These are phyloP conservation scores for Plebejus anna DNA, from an alignment of 2,888 invertebrate species.

Conservation along the genomic window DNA sequence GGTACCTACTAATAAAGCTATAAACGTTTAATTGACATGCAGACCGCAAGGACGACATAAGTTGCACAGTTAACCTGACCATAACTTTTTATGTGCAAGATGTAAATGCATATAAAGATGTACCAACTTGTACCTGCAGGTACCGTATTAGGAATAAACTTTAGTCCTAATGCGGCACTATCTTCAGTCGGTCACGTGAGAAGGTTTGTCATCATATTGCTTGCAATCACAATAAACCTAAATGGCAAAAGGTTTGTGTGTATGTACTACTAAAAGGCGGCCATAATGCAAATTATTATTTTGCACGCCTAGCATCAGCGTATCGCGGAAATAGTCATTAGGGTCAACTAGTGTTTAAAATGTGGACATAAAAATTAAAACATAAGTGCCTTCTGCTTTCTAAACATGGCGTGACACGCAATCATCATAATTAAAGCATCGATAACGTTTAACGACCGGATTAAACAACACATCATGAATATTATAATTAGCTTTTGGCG, in stretches of 20 bases:
- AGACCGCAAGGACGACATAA: slow-evolving; percentile 9
- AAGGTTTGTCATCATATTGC: neutral
- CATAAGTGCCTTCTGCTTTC: slow-evolving; percentile 5
- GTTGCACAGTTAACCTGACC: slow-evolving; percentile 9
- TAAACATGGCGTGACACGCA: slow-evolving; percentile 2
- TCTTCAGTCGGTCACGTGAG: neutral
- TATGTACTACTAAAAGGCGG: neutral
- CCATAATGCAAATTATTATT: neutral
- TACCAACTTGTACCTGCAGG: neutral
- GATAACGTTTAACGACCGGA: slow-evolving; percentile 14
- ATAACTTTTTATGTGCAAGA: slow-evolving; percentile 16
- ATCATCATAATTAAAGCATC: neutral
- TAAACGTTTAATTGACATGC: slow-evolving; percentile 20
- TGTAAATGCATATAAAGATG: slow-evolving; percentile 16
- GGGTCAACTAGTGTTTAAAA: neutral
- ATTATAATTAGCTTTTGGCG: neutral
- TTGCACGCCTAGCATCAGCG: neutral
- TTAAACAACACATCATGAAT: neutral
- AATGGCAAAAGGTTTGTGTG: neutral
- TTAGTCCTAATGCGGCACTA: neutral
- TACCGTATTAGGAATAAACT: neutral
- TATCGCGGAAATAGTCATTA: neutral
- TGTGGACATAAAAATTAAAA: neutral
- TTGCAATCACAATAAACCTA: neutral
- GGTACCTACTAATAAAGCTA: neutral